A percentile compares a stretch with the other conserved stretches of the same genome.
phyloP scores from a whole-genome alignment of 2,113 vertebrate genomes.

The Larimichthys polyactis region DNA sequence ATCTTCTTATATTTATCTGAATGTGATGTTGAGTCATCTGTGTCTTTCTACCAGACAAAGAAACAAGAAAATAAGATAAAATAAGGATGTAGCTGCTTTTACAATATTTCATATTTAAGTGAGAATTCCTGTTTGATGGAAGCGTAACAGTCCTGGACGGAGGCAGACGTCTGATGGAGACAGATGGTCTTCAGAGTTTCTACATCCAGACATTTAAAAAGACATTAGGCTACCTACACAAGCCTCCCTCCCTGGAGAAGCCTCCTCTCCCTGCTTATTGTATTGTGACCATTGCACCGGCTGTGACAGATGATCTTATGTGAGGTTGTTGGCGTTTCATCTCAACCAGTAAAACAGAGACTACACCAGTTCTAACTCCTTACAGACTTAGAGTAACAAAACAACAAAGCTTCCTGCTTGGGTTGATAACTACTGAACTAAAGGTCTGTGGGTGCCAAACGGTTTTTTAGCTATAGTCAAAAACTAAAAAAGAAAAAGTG shows the following conservation, averaged over 20 bases:
- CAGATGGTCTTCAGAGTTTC: conserved; percentile 24
- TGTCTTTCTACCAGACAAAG: not conserved
- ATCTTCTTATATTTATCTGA: not conserved
- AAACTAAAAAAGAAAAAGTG: no score
- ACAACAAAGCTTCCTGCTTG: no score
- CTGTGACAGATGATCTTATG: conserved; percentile 27
- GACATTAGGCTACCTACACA: not conserved
- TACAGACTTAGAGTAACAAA: no score
- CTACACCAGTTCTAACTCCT: not conserved
- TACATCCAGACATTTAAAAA: conserved; percentile 11
- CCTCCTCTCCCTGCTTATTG: conserved; percentile 13
- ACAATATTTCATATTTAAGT: not conserved
- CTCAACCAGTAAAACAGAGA: conserved; percentile 9
- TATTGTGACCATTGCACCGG: not conserved
- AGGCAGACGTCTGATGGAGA: conserved; percentile 7
- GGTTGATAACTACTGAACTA: no score
- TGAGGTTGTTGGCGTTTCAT: conserved; percentile 18
- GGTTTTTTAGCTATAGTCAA: no score
- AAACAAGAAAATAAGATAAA: not conserved
- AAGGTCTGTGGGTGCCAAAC: no score
- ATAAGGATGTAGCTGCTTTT: not conserved
- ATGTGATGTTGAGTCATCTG: not conserved
- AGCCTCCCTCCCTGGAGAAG: not conserved
- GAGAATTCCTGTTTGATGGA: conserved; percentile 18
- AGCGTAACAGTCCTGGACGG: not conserved